Base-by-base conservation (phyloP, 2,113 vertebrate genomes). In the Cyprinodon variegatus region DNA sequence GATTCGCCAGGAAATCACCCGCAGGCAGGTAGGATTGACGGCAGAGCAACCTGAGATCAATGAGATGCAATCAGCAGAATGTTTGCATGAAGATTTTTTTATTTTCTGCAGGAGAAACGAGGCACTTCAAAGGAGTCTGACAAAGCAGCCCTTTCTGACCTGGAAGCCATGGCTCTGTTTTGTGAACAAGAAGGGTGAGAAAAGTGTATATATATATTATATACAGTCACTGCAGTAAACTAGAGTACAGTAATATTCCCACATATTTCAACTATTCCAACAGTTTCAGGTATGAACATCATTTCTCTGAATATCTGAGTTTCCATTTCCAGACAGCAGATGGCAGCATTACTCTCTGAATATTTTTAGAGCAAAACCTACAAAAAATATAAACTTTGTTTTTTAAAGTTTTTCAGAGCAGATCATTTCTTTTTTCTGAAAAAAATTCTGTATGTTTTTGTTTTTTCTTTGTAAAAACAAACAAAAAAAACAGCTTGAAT, bases 111-210 rank as follows among this genome's bases (percentile, higher is more conserved):
- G 98, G 93, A 90, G 73, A 98, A 97, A 83, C 95, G 96, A 20
- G 97, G 97, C 62, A 91, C 90, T 61, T 86, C 90, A 36, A 98
- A 96, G 83, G 95, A 96, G 1, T 86, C 88, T 0, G 97, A 98
- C 86, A 98, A 96, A 93, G 81, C 95, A 2, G 73, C 91, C 65
- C 73, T 99, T 48, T 80, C 72, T 38, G 96, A 96, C 83, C 98
- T 99, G 72, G 95, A 97, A 71, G 94, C 96, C 77, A 94, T 99
- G 94, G 96, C 97, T 86, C 90, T 85, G 64, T 99, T 95, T 93
- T 98, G 97, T 6, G 96, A 95, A 86, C 94, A 96, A 80, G 74
- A 94, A 70, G 73, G 88, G 95, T 95, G 68, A 93, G 94, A 88
- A 48, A 70, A 12, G 10, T 0, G 29, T 29, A 29, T 29, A 29